Base-by-base conservation (phyloP, 2,888 invertebrate species). In the Caenorhabditis sp. region DNA sequence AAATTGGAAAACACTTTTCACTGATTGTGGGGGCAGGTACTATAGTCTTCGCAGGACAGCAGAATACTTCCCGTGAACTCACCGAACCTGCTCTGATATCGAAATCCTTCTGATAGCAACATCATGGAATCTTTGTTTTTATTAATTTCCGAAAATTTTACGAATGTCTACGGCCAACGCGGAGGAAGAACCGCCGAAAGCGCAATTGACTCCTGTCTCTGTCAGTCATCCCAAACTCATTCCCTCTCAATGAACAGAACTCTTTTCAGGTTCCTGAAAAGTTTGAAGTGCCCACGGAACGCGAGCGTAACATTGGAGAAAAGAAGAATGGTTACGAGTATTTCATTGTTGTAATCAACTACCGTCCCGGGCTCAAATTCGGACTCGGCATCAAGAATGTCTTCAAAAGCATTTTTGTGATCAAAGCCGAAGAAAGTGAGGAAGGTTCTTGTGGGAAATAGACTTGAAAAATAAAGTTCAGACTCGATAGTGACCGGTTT, bases 361-460 rank as follows among this genome's bases (percentile, higher is more conserved):
- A 45, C 48, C 53, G 55, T 7, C 56, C 66, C 2, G 75, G 75
- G 5, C 20, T 56, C 13, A 75, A 75, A 22, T 75, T 75, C 35
- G 75, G 75, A 15, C 35, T 75, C 2, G 75, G 75, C 27, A 62
- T 75, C 53, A 75, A 75, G 32, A 70, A 62, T 26, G 68, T 75
- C 24, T 62, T 58, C 27, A 68, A 52, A 26, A 75, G 32, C 48
- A 68, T 75, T 15, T 75, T 48, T 45, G 70, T 75, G 26, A 27
- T 63, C n/a, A 75, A 75, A 41, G 55, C 46, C 2, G 75, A 75
- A 32, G 75, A 75, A 11, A 75, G 75, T 75, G 32, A 50, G 62
- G 3, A 15, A 5, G 17, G 37, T 13, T 17, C 13, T 58, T 56
- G 15, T 15, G 17, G 11, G 32, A 15, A 20, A 45, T 15, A 6